Evolutionary conservation across 1,140 invertebrate genomes (phyloP), one percentile per base, ranked within the genome.

Genomic region (Drosophila nikananu): DNA sequence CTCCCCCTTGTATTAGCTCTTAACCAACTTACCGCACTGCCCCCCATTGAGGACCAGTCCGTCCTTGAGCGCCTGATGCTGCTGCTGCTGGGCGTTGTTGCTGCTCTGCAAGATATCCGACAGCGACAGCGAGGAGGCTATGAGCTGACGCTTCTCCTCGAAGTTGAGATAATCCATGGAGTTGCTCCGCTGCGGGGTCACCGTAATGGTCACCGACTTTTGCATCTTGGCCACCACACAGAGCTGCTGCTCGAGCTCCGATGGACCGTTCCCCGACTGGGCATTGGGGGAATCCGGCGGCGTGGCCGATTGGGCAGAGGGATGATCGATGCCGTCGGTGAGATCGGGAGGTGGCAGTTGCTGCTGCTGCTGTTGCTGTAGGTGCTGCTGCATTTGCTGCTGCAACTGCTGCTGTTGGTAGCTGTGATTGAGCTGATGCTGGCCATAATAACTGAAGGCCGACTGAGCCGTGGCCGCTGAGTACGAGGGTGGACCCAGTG

Each of bases 81-180:
- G 59, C 49, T 70, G 94, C 93, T 78, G 95, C 94, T 71, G 49
- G 27, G 78, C 79, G n/a, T 95, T 95, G 65, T 95, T 95, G 65
- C 95, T 95, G 75, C 96, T 96, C 60, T 96, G 96, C 57, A 97
- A 92, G 91, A 98, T 97, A 93, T 98, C 97, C 59, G 97, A 97
- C 35, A 98, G 93, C 46, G 97, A 97, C 80, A 98, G 93, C 32
- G 97, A 97, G 51, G 97, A 97, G 8, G 97, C 97, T 64, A 98
- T 98, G 75, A 98, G 94, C 93, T 97, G 96, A 68, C 97, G 94
- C 93, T 97, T 97, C 94, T 98, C 97, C 93, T 98, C 97, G 91
- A 98, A 98, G 93, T 98, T 97, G 30, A 98, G 95, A 93, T 97
- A 97, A 94, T 98, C 97, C 94, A 98, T 94, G 80, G 96, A 97